Percentiles rank a stretch among this genome's conserved stretches.
Conservation (phyloP, 2,113 vertebrate species). For the Gobiocypris rarus region DNA sequence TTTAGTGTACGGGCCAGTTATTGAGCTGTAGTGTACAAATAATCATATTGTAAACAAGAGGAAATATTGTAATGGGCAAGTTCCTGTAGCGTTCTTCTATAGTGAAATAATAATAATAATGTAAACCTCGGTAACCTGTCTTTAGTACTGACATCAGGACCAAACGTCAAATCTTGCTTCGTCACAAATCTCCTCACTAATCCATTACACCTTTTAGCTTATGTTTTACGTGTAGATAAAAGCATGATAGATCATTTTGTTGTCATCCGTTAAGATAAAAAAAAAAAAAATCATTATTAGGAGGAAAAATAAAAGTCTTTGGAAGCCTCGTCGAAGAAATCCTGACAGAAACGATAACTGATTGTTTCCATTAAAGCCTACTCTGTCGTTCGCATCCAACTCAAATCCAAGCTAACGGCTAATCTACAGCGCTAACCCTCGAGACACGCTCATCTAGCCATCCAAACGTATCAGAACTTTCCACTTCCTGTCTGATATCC, state of each 20-base stretch:
- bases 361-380: constrained; percentile 75
- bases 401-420: constrained; percentile 77
- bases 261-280: background rate
- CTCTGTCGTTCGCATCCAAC: constrained; percentile 74
- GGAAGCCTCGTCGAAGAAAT: constrained; percentile 80
- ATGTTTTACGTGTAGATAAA: constrained; percentile 72
- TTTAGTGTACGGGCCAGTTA: constrained; percentile 38
- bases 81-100: constrained; percentile 63
- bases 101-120: constrained; percentile 56
- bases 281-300: background rate
- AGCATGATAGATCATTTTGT: constrained; percentile 53
- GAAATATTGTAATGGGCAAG: constrained; percentile 41
- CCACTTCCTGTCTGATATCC: constrained; percentile 66
- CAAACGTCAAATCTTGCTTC: constrained; percentile 61
- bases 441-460: constrained; percentile 80
- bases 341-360: constrained; percentile 74
- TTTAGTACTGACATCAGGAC: constrained; percentile 31
- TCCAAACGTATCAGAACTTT: constrained; percentile 78
- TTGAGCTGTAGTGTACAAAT: constrained; percentile 63
- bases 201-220: constrained; percentile 79
- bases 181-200: constrained; percentile 33
- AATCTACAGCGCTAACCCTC: constrained; percentile 75
- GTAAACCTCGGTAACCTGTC: constrained; percentile 69
- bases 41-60: constrained; percentile 72
- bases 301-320: constrained; percentile 81